Evolutionary conservation across 2,113 vertebrate genomes (phyloP).

Genomic region (Pachypanchax playfairii): DNA sequence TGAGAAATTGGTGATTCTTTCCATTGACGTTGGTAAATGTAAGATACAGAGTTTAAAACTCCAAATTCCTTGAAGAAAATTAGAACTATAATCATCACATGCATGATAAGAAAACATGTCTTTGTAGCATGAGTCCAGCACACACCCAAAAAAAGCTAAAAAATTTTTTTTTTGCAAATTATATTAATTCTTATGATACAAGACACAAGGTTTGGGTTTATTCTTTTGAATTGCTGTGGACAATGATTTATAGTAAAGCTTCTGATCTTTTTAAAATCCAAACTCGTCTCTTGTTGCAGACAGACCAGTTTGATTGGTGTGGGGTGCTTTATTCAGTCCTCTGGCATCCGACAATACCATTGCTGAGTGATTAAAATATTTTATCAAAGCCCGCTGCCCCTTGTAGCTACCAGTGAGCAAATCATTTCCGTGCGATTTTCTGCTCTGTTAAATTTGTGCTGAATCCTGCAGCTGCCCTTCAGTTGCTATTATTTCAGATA

Average conservation of each 20-base stretch:
- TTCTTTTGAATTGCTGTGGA: not conserved
- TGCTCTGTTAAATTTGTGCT: slow-evolving; percentile 12
- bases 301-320: not conserved
- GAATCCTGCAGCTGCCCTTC: slow-evolving; percentile 11
- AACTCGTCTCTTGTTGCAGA: not conserved
- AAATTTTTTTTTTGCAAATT: no score
- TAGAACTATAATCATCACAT: no score
- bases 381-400: not conserved
- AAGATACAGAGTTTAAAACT: no score
- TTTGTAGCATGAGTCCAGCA: no score
- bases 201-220: no score
- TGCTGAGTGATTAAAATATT: slow-evolving; percentile 2
- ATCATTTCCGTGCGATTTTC: slow-evolving; percentile 24
- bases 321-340: not conserved
- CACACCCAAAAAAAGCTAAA: no score
- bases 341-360: not conserved
- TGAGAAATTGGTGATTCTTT: no score
- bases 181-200: no score
- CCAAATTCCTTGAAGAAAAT: no score
- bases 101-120: no score
- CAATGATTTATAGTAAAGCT: not conserved
- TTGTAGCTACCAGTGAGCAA: not conserved
- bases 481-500: slow-evolving; percentile 25
- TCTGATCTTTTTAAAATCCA: not conserved
- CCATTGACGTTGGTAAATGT: no score